phyloP scores from a whole-genome alignment of 2,113 vertebrate genomes.

The Taxidea taxus region DNA sequence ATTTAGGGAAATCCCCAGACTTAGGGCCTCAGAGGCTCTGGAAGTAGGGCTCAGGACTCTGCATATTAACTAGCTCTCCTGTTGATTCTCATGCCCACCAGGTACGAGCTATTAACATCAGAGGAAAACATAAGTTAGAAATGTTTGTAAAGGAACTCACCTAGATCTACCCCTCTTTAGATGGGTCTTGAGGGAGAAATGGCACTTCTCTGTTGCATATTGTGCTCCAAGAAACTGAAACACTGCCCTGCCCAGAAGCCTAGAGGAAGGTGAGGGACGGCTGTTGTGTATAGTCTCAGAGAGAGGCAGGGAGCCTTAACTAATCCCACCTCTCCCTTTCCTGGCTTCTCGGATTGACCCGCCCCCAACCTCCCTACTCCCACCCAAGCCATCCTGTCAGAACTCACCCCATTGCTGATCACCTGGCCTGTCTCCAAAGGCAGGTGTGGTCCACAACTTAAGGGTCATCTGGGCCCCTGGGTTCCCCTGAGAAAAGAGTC shows the following conservation, averaged over 20 bases:
- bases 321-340: background rate
- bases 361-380: background rate
- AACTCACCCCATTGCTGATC: background rate
- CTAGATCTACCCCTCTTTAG: background rate
- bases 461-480: background rate
- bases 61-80: background rate
- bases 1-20: background rate
- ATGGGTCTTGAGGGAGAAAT: background rate
- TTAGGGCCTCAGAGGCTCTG: background rate
- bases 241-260: background rate
- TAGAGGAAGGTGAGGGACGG: background rate
- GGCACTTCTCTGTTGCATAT: background rate
- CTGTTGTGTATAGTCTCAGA: background rate
- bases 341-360: background rate
- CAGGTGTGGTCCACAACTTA: background rate
- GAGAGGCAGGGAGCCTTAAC: background rate
- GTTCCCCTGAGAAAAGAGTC: background rate
- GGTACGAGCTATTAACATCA: background rate
- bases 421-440: background rate
- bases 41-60: background rate
- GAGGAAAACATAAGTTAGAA: background rate
- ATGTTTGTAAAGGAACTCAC: constrained; percentile 47
- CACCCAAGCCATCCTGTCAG: background rate
- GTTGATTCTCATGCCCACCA: background rate
- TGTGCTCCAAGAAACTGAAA: background rate